phyloP scores from a whole-genome alignment of 2,113 vertebrate genomes.

The Chascanopsetta lugubris region DNA sequence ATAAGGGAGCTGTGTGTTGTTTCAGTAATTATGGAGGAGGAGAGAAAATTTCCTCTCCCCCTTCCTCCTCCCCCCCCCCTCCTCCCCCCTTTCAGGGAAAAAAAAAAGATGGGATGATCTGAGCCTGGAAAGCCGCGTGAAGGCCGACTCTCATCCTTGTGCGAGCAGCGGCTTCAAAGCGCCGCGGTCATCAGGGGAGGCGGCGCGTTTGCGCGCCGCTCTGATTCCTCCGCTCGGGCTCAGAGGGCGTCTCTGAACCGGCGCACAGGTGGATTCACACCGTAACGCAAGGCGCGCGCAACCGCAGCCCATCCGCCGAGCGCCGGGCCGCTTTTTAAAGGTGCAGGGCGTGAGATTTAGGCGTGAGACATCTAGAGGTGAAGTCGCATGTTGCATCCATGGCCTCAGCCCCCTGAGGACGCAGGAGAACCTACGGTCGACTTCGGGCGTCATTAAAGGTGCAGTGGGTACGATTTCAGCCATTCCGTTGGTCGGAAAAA shows the following conservation, averaged over 20 bases:
- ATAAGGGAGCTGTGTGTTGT: conserved; percentile 55
- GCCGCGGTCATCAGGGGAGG: conserved; percentile 50
- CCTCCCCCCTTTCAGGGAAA: no score
- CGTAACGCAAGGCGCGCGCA: conserved; percentile 29
- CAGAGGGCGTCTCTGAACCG: conserved; percentile 26
- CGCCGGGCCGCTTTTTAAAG: conserved; percentile 49
- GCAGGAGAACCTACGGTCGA: no score
- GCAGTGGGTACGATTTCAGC: no score
- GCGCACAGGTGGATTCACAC: conserved; percentile 46
- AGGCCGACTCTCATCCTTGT: conserved; percentile 43
- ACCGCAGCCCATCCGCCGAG: conserved; percentile 18
- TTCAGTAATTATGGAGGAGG: conserved; percentile 69
- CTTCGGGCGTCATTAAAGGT: no score
- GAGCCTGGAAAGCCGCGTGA: conserved; percentile 57
- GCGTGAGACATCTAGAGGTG: no score
- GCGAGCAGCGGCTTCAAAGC: conserved; percentile 58
- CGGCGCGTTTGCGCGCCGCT: conserved; percentile 32
- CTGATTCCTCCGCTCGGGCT: conserved; percentile 45
- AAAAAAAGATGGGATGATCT: conserved; percentile 33
- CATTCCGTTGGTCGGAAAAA: no score
- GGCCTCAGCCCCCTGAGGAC: no score
- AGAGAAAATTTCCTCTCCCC: conserved; percentile 38
- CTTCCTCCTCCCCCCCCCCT: no score
- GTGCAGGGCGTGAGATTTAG: no score
- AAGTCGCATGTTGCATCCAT: no score